Conservation (phyloP, 2,888 invertebrate species). For the Meghimatium bilineatum region DNA sequence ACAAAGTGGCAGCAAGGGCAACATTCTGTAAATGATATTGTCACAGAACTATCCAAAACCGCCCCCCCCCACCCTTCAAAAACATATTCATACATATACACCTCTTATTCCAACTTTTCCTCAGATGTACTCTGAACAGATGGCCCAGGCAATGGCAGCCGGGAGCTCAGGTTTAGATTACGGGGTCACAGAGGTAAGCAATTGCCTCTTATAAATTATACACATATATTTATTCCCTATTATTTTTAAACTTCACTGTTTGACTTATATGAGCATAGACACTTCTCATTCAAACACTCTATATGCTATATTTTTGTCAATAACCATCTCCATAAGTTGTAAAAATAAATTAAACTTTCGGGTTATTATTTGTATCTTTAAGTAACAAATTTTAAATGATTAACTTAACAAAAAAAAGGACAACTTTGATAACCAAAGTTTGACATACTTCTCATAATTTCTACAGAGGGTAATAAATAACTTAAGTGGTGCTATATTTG, state of each 20-base stretch:
- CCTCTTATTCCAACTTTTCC: background rate
- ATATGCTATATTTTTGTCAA: background rate
- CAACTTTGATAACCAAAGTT: background rate
- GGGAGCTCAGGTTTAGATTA: conserved; percentile 39
- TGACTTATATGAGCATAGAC: background rate
- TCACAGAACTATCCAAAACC: too few species aligned
- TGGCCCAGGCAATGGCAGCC: conserved; percentile 47
- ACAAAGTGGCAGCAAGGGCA: too few species aligned
- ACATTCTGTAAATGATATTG: too few species aligned
- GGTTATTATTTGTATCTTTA: background rate
- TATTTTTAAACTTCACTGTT: background rate
- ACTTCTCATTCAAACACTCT: background rate
- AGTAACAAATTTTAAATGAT: background rate
- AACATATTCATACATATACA: background rate
- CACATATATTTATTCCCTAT: background rate
- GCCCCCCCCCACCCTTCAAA: too few species aligned
- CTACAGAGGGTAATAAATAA: background rate
- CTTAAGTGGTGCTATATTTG: background rate
- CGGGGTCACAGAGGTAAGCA: conserved; percentile 43
- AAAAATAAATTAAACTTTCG: background rate
- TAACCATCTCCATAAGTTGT: background rate
- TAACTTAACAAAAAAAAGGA: background rate
- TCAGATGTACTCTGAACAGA: conserved; percentile 48
- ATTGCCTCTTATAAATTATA: too few species aligned
- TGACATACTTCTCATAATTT: background rate